These are phyloP conservation scores for Drosophila kanapiae DNA, from an alignment of 1,140 invertebrate species.

Conservation along the genomic window DNA sequence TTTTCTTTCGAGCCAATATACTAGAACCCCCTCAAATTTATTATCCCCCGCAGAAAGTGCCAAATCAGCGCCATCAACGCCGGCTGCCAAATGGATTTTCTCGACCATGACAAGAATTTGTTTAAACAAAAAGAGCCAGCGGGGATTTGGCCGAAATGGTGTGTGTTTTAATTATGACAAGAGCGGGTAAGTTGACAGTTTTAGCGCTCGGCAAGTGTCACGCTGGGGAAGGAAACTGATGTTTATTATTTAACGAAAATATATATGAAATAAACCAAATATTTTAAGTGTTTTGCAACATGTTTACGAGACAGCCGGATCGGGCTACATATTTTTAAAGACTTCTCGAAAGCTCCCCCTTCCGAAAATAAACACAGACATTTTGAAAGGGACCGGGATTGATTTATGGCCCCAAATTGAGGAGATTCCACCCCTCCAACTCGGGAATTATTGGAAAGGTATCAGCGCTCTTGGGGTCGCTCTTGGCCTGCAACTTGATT, in stretches of 20 bases:
- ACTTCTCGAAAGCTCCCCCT: constrained; percentile 43
- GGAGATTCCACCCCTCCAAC: constrained; percentile 47
- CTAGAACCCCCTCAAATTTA: constrained; percentile 29
- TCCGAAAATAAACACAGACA: constrained; percentile 24
- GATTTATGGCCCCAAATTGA: constrained; percentile 80
- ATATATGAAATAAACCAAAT: constrained; percentile 36
- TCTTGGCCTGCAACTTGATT: constrained; percentile 48
- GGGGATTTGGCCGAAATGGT: constrained; percentile 43
- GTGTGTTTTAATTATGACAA: constrained; percentile 79
- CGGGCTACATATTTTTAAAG: constrained; percentile 45
- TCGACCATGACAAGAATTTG: constrained; percentile 43
- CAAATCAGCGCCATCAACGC: constrained; percentile 70
- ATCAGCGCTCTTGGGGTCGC: constrained; percentile 21
- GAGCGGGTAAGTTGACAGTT: constrained; percentile 67
- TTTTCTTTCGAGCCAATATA: constrained; percentile 28
- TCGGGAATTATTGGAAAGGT: constrained; percentile 46
- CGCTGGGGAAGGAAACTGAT: constrained; percentile 37
- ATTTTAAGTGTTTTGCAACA: constrained; percentile 74
- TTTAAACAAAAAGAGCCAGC: constrained; percentile 38
- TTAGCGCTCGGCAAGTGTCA: constrained; percentile 64
- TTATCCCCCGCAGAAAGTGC: constrained; percentile 41
- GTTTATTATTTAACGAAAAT: constrained; percentile 42
- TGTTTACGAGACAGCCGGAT: constrained; percentile 66
- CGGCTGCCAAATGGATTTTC: constrained; percentile 69
- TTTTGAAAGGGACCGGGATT: constrained; percentile 66